Evolutionary conservation across 2,113 vertebrate genomes (phyloP).

Genomic region (Sporophila hypoxantha): DNA sequence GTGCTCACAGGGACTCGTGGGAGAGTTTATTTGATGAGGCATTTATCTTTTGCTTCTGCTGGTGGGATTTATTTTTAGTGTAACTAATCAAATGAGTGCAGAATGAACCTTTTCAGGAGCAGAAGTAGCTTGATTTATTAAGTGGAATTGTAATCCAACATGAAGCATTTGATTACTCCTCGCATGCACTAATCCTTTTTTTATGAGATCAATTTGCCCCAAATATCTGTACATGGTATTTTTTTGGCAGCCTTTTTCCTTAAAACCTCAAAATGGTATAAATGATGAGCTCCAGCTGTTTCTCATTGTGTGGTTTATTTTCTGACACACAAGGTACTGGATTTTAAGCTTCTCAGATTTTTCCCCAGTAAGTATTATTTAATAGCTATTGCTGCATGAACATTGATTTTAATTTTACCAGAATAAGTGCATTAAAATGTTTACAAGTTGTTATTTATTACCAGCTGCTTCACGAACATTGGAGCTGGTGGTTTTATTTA

Average conservation of each 20-base stretch:
- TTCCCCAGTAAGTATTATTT: conserved; percentile 26
- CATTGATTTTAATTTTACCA: conserved; percentile 49
- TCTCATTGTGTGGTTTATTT: conserved; percentile 4
- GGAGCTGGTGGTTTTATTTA: conserved; percentile 30
- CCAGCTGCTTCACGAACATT: neutral
- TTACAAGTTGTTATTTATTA: conserved; percentile 44
- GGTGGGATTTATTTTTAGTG: conserved; percentile 12
- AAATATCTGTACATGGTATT: neutral
- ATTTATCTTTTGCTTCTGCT: neutral
- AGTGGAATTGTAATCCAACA: conserved; percentile 38
- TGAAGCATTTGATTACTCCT: conserved; percentile 41
- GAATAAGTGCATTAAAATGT: conserved; percentile 46
- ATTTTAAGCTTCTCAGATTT: conserved; percentile 30
- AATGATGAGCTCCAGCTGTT: conserved; percentile 36
- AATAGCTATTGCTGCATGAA: conserved; percentile 26
- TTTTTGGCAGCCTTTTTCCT: conserved; percentile 33
- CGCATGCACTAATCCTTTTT: conserved; percentile 12
- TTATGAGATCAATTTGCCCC: conserved; percentile 47
- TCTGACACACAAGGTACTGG: conserved; percentile 10
- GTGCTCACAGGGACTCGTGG: neutral
- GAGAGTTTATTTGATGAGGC: neutral
- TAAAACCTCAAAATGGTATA: conserved; percentile 35
- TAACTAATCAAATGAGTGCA: conserved; percentile 7
- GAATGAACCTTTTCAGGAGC: conserved; percentile 8
- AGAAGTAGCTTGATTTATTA: conserved; percentile 45